phyloP scores from a whole-genome alignment of 2,113 vertebrate species.

The Orycteropus afer region DNA sequence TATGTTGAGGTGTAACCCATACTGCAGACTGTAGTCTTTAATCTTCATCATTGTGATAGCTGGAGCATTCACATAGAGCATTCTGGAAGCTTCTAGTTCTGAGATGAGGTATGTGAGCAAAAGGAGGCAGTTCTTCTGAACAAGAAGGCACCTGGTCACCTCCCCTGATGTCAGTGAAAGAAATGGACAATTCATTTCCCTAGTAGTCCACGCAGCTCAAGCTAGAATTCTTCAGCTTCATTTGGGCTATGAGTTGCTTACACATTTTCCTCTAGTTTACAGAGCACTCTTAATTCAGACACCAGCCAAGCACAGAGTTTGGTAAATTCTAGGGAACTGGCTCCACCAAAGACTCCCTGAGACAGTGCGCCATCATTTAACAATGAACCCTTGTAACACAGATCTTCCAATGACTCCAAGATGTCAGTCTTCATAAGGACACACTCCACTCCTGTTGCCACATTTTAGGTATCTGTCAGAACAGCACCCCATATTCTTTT shows the following conservation, averaged over 20 bases:
- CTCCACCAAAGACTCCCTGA: constrained; percentile 89
- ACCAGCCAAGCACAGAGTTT: constrained; percentile 97
- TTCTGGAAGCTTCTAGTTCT: constrained; percentile 96
- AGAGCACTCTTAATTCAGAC: constrained; percentile 93
- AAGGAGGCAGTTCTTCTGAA: constrained; percentile 94
- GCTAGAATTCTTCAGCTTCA: constrained; percentile 96
- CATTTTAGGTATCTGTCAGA: too few relatives aligned
- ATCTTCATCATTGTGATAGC: too few relatives aligned
- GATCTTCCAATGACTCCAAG: constrained; percentile 93
- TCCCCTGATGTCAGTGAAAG: constrained; percentile 92
- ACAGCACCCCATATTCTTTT: too few relatives aligned
- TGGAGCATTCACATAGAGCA: constrained; percentile 94
- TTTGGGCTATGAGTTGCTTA: constrained; percentile 96
- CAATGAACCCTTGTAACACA: constrained; percentile 98
- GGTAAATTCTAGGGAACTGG: constrained; percentile 95
- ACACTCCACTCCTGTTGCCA: too few relatives aligned
- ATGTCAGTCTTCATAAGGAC: constrained; percentile 94
- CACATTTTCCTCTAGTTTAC: constrained; percentile 96
- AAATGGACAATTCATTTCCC: constrained; percentile 96
- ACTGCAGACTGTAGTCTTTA: too few relatives aligned
- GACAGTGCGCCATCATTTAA: constrained; percentile 94
- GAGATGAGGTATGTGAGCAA: constrained; percentile 97
- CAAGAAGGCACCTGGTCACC: constrained; percentile 93
- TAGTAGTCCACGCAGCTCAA: constrained; percentile 97
- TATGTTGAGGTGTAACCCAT: too few relatives aligned